Percentiles rank a stretch among this genome's conserved stretches.
phyloP scores from a whole-genome alignment of 37 sponge, comb jelly and placozoan species.

The Aphrocallistes beatrix region DNA sequence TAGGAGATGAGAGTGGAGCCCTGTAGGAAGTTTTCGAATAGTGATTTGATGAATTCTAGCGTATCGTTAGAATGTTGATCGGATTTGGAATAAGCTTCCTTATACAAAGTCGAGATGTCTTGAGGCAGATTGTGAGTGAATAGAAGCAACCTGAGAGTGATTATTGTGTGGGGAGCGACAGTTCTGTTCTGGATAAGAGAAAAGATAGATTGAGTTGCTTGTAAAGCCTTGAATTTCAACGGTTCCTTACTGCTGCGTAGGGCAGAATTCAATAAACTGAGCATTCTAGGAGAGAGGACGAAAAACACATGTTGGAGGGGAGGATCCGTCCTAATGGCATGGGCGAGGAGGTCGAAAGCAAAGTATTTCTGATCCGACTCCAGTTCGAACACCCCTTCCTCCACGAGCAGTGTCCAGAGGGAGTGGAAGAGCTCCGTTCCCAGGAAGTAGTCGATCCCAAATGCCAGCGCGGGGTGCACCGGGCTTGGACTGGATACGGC shows the following conservation, averaged over 20 bases:
- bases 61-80: neutral
- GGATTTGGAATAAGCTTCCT: neutral
- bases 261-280: neutral
- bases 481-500: neutral
- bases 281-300: neutral
- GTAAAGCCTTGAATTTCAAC: neutral
- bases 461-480: neutral
- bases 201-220: neutral
- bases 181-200: neutral
- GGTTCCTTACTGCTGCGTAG: neutral
- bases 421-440: neutral
- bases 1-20: neutral
- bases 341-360: neutral
- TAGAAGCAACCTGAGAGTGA: neutral
- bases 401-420: neutral
- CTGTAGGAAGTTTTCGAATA: neutral
- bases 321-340: neutral
- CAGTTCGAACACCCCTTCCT: constrained; percentile 4
- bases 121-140: neutral
- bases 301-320: neutral
- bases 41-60: neutral
- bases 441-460: neutral
- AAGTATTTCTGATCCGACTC: neutral
- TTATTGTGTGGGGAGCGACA: neutral
- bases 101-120: neutral